Evolutionary conservation across 1,140 invertebrate species (phyloP).

Genomic region (Rhysida immarginata): DNA sequence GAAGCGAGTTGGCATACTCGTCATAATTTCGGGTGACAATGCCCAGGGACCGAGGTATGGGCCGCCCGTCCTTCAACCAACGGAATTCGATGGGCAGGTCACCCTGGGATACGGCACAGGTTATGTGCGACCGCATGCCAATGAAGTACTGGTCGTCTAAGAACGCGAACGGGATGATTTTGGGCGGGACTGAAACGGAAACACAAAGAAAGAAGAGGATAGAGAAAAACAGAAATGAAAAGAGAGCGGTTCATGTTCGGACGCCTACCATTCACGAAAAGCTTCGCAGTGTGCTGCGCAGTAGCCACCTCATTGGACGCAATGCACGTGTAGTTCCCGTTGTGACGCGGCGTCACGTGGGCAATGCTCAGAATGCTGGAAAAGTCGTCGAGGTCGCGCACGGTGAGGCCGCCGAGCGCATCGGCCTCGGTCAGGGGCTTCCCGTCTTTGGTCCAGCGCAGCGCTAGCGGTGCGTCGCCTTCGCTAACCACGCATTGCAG

Average conservation of each 20-base stretch:
- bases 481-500: constrained; percentile 50
- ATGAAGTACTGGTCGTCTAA: constrained; percentile 40
- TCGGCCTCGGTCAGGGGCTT: neutral
- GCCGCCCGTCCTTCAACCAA: constrained; percentile 47
- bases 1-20: constrained; percentile 71
- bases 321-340: constrained; percentile 58
- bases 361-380: constrained; percentile 63
- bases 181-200: constrained; percentile 38
- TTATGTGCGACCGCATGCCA: constrained; percentile 42
- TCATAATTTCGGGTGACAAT: constrained; percentile 50
- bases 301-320: constrained; percentile 53
- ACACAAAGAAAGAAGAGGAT: constrained; percentile 2
- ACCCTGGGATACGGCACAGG: constrained; percentile 47
- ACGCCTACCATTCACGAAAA: constrained; percentile 43
- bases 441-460: neutral
- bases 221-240: neutral
- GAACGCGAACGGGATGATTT: constrained; percentile 43
- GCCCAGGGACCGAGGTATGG: constrained; percentile 33
- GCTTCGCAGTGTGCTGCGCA: constrained; percentile 51
- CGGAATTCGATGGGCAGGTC: constrained; percentile 28
- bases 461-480: constrained; percentile 38
- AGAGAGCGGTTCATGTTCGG: too few species aligned
- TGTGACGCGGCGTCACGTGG: constrained; percentile 55
- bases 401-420: constrained; percentile 23
- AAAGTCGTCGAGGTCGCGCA: constrained; percentile 53